These are phyloP conservation scores for Discoglossus pictus DNA, from an alignment of 2,797 vertebrate genomes.

Conservation along the genomic window DNA sequence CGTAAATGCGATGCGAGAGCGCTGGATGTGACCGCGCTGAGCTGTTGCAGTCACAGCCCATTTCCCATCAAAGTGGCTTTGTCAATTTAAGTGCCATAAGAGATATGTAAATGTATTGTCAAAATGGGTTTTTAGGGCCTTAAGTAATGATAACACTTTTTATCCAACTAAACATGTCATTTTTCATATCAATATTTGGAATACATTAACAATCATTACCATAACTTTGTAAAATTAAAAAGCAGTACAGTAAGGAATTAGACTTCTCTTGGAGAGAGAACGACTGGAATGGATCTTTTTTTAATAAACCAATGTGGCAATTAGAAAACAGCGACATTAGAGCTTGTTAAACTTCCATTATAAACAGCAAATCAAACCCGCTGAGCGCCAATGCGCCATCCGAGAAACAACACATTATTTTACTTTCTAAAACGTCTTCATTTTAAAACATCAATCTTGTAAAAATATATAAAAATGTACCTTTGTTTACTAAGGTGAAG, in stretches of 20 bases:
- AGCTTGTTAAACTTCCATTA: constrained; percentile 16
- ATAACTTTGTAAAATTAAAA: constrained; percentile 49
- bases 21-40: constrained; percentile 20
- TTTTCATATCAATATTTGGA: constrained; percentile 50
- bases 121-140: constrained; percentile 45
- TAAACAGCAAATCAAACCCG: not conserved
- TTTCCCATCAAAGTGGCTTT: constrained; percentile 43
- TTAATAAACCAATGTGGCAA: constrained; percentile 25
- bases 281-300: constrained; percentile 26
- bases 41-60: constrained; percentile 38
- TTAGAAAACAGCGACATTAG: constrained; percentile 13
- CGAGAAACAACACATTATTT: too few relatives aligned
- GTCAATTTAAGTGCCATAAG: constrained; percentile 46
- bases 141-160: constrained; percentile 51
- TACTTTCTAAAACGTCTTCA: too few relatives aligned
- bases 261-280: constrained; percentile 14
- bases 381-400: not conserved
- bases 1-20: not conserved
- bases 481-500: too few relatives aligned
- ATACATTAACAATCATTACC: constrained; percentile 50
- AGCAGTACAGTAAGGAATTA: constrained; percentile 42
- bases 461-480: too few relatives aligned
- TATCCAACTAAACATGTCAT: constrained; percentile 47
- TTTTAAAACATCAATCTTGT: too few relatives aligned
- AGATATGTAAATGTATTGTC: constrained; percentile 51